Base-by-base conservation (phyloP, 2,888 invertebrate genomes). In the Calliscelio sp. region DNA sequence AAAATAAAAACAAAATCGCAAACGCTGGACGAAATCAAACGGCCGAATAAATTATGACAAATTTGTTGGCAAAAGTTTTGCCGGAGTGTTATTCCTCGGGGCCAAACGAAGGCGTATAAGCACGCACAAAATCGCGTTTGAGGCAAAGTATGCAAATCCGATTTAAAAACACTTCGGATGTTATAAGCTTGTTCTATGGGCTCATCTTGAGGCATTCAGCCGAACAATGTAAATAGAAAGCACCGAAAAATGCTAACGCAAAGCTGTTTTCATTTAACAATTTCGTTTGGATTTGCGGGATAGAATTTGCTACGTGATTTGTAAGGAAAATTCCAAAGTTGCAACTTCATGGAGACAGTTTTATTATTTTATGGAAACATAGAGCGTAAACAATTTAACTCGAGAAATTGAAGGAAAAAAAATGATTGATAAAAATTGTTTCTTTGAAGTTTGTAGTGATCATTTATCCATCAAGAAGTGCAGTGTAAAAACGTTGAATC, bases 111-210 rank as follows among this genome's bases (percentile, higher is more conserved):
- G n/a, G 32, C 61, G n/a, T n/a, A 11, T 28, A 46, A 63, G 65
- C 25, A 63, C 59, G 68, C 68, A 66, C 32, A 32, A 82, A 51
- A 63, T 73, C 57, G 35, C 24, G 51, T 63, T 38, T 44, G 28
- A n/a, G 46, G 32, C 28, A 71, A 78, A 78, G 28, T 65, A 66
- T 82, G 78, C 46, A 82, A 82, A 82, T 82, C 66, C 20, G 59
- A 82, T 82, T 73, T 77, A 71, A 65, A 78, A 77, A 78, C 73
- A 71, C 77, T 71, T 73, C 32, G 66, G 32, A 61, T 78, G 46
- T 55, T 71, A 77, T 65, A 77, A 77, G 57, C 65, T 68, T 22
- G 41, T 55, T 68, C 55, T 20, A 35, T 61, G 51, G 22, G 46
- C 68, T 74, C 74, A 70, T 81, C 28, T 57, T 41, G 53, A n/a